phyloP scores from a whole-genome alignment of 2,797 vertebrate genomes.

The Malacoctenus gilli region DNA sequence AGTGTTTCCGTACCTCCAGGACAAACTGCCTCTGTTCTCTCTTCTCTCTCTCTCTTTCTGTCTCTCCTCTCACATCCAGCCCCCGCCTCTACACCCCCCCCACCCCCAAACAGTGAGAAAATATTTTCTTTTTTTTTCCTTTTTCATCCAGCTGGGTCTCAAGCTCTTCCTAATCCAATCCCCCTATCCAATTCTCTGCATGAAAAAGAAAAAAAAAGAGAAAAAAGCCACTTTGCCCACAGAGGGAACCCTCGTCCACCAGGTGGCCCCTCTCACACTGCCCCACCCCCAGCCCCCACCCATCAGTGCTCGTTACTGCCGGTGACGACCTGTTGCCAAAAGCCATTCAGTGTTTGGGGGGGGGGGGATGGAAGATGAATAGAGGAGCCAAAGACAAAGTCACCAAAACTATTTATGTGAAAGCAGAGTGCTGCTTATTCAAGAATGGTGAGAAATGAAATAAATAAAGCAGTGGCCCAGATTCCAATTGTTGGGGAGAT shows the following conservation, averaged over 20 bases:
- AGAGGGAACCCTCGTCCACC: constrained; percentile 38
- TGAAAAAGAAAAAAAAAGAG: too few species aligned
- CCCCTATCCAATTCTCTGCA: constrained; percentile 49
- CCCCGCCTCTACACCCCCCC: constrained; percentile 31
- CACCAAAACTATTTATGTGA: constrained; percentile 61
- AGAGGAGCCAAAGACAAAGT: constrained; percentile 46
- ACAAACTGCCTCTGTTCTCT: constrained; percentile 39
- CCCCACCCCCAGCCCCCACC: constrained; percentile 8
- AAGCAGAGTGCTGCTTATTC: constrained; percentile 55
- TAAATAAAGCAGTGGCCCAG: constrained; percentile 78
- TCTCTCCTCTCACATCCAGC: constrained; percentile 18
- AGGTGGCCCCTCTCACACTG: constrained; percentile 3
- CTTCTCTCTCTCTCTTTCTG: too few species aligned
- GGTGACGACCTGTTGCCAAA: constrained; percentile 61
- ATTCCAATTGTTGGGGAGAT: constrained; percentile 78
- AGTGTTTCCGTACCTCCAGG: constrained; percentile 40
- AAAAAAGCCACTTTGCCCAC: constrained; percentile 8
- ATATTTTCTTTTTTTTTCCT: not conserved
- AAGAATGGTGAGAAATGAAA: constrained; percentile 65
- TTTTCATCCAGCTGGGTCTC: constrained; percentile 46
- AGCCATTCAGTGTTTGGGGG: constrained; percentile 40
- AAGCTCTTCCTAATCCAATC: constrained; percentile 57
- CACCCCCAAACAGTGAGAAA: constrained; percentile 17
- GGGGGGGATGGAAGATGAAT: not conserved
- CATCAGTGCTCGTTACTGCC: constrained; percentile 57